Base-by-base conservation (phyloP, 2,797 vertebrate species). In the Spatula clypeata region DNA sequence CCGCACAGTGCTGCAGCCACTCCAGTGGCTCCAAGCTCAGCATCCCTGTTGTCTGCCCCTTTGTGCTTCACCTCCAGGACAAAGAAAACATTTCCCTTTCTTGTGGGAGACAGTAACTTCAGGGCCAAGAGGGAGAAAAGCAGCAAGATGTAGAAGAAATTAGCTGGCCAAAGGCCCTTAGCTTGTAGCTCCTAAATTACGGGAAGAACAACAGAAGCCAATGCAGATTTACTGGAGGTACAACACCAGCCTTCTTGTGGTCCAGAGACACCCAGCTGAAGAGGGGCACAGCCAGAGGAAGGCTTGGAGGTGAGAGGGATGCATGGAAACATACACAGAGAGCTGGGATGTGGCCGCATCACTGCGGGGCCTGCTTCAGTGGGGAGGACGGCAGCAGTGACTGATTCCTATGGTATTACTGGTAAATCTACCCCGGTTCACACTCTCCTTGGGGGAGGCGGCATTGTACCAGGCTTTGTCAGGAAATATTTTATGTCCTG, bases 321-420 rank as follows among this genome's bases (percentile, higher is more conserved):
- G 45, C 0, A 0, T 31, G 73, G 57, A 71, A 66, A 51, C 3
- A 5, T 70, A 18, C 31, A 2, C 2, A 10, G 34, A 38, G 61
- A 95, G 38, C 40, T 23, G 26, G 38, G 55, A 86, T 1, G 0
- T 19, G 42, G 60, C 36, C 1, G 0, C 12, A 4, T 76, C 36
- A 23, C 42, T 90, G 54, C 49, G 29, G 24, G 55, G 34, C 51
- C 74, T 2, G 2, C 51, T 82, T n/a, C 66, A 60, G 55, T 14
- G 18, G 57, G 45, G 34, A 1, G 0, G 57, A 20, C 0, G 1
- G 58, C 0, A 0, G 26, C 5, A 0, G 11, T 88, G 66, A 73
- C 73, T 86, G 62, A 83, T 20, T 5, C 0, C 0, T 40, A 42
- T 88, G 19, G 6, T 44, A 1, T 84, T 38, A 27, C 70, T n/a